Conservation (phyloP, 2,888 invertebrate genomes). For the Saturnia japonica region DNA sequence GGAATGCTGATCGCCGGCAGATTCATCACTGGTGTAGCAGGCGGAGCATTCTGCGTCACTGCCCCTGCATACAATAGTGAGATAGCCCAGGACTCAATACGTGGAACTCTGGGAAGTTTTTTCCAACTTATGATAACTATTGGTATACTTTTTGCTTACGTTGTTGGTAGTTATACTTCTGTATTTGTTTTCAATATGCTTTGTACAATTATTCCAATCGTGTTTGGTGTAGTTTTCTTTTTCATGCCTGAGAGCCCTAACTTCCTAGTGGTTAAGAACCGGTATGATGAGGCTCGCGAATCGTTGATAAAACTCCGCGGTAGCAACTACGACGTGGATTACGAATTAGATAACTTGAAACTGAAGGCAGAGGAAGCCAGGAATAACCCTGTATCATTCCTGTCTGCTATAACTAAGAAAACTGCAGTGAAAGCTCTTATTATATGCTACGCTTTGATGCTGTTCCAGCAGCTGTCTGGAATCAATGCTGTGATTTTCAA, state of each 20-base stretch:
- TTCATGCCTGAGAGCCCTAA: conserved; percentile 95
- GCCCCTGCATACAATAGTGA: conserved; percentile 93
- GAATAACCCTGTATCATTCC: conserved; percentile 80
- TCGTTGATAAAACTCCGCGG: conserved; percentile 90
- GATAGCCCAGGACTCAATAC: conserved; percentile 90
- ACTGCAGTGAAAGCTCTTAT: conserved; percentile 85
- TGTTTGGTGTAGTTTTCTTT: conserved; percentile 87
- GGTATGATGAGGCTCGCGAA: conserved; percentile 84
- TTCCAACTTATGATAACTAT: conserved; percentile 93
- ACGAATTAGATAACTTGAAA: conserved; percentile 84
- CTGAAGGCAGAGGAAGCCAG: conserved; percentile 76
- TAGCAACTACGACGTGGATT: conserved; percentile 83
- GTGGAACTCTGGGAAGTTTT: conserved; percentile 92
- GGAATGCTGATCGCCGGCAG: conserved; percentile 85
- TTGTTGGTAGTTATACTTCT: conserved; percentile 83
- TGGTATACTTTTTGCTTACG: conserved; percentile 91
- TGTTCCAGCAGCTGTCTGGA: conserved; percentile 94
- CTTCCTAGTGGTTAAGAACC: conserved; percentile 84
- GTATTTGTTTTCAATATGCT: conserved; percentile 84
- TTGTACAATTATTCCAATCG: conserved; percentile 84
- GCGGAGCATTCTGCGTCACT: conserved; percentile 91
- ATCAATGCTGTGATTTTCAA: conserved; percentile 93
- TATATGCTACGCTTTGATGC: conserved; percentile 90
- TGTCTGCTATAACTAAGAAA: conserved; percentile 80
- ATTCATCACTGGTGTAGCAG: conserved; percentile 87